Evolutionary conservation across 2,797 vertebrate genomes (phyloP).

Genomic region (Lagodon rhomboides): DNA sequence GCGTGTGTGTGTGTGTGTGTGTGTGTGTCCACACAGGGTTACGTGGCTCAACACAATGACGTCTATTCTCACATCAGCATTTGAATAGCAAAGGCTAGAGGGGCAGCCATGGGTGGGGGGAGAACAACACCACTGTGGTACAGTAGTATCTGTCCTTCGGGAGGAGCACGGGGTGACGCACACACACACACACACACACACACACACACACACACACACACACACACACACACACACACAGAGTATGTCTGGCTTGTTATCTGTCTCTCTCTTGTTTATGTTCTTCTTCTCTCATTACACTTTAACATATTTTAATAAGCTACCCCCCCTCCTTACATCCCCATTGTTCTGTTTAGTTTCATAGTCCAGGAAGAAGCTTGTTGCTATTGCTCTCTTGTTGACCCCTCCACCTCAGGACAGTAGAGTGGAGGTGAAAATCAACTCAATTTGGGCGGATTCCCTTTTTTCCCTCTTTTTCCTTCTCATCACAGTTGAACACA

Average conservation of each 20-base stretch:
- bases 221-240: constrained; percentile 20
- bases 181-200: constrained; percentile 2
- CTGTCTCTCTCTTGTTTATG: background rate
- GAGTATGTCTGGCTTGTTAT: constrained; percentile 7
- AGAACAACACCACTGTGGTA: constrained; percentile 9
- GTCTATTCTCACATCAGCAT: constrained; percentile 53
- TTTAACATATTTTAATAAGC: background rate
- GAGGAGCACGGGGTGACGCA: constrained; percentile 41
- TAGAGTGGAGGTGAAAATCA: background rate
- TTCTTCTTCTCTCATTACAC: background rate
- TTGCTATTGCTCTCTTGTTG: background rate
- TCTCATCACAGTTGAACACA: background rate
- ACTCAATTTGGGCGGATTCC: background rate
- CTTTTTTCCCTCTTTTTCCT: background rate
- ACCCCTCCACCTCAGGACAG: constrained; percentile 12
- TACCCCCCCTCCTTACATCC: background rate
- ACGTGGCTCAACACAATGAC: constrained; percentile 39
- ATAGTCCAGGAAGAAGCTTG: constrained; percentile 21
- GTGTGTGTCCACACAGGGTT: constrained; percentile 15
- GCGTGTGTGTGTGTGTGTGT: constrained; percentile 16
- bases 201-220: constrained; percentile 31
- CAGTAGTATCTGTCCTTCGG: constrained; percentile 21
- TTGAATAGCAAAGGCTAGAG: constrained; percentile 47
- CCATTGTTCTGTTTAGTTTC: constrained; percentile 23
- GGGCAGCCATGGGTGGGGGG: constrained; percentile 41